Percentiles rank a stretch among this genome's conserved stretches.
Evolutionary conservation across 2,797 vertebrate genomes (phyloP).

Genomic region (Pampus argenteus): DNA sequence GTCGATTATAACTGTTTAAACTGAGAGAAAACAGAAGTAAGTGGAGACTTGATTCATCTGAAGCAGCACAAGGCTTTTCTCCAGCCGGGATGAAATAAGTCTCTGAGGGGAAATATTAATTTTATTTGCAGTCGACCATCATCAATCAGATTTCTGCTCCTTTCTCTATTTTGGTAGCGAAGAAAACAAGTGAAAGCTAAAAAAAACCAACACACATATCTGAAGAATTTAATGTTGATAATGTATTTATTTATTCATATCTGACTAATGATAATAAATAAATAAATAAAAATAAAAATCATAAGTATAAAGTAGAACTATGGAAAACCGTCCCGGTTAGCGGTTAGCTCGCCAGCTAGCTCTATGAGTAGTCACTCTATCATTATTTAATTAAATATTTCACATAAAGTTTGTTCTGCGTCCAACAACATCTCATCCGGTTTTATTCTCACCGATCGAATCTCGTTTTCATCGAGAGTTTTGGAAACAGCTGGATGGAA

Average conservation of each 20-base stretch:
- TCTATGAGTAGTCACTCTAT: too few species aligned
- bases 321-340: too few species aligned
- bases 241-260: too few species aligned
- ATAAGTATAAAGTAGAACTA: too few species aligned
- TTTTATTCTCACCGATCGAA: not conserved
- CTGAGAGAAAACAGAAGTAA: conserved; percentile 8
- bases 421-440: not conserved
- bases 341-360: too few species aligned
- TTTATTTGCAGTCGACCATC: not conserved
- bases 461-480: not conserved
- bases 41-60: not conserved
- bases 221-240: too few species aligned
- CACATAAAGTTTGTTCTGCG: too few species aligned
- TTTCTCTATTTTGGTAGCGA: not conserved
- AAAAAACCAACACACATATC: too few species aligned
- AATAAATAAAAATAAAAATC: too few species aligned
- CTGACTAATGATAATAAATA: too few species aligned
- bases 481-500: not conserved
- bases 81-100: conserved; percentile 10
- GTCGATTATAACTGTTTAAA: conserved; percentile 26
- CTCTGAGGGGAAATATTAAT: too few species aligned
- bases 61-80: not conserved
- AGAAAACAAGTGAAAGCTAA: conserved; percentile 9
- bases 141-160: not conserved
- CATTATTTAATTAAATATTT: too few species aligned